Percentiles rank a stretch among this genome's conserved stretches.
These are phyloP conservation scores for Tympanuchus pallidicinctus DNA, from an alignment of 2,113 vertebrate genomes.

Conservation along the genomic window DNA sequence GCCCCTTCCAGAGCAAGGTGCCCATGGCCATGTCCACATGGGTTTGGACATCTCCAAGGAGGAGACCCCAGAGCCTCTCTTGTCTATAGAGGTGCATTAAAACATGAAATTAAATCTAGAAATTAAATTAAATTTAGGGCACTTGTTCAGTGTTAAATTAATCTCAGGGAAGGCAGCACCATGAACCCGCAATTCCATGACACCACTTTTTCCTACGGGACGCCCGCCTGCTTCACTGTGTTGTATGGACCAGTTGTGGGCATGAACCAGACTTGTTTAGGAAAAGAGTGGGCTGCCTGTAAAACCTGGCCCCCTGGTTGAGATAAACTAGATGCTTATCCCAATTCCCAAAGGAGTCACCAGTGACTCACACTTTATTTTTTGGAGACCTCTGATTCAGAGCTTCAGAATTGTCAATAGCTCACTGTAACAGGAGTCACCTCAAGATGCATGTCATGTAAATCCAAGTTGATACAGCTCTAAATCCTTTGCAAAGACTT, in stretches of 20 bases:
- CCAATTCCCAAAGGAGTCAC: neutral
- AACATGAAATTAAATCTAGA: neutral
- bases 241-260: neutral
- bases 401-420: neutral
- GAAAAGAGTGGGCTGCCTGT: neutral
- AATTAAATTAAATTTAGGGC: neutral
- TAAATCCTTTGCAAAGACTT: neutral
- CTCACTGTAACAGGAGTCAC: fast-evolving
- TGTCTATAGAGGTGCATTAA: neutral
- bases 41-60: neutral
- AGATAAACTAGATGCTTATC: no score
- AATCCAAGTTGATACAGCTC: neutral
- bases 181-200: neutral
- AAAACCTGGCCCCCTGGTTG: neutral
- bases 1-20: neutral
- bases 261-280: fast-evolving
- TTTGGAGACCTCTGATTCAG: neutral
- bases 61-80: neutral
- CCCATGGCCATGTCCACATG: neutral
- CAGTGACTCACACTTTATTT: neutral
- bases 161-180: neutral
- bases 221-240: neutral
- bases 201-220: fast-evolving
- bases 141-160: neutral
- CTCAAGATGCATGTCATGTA: fast-evolving